These are phyloP conservation scores for Leptinotarsa peninsularis DNA, from an alignment of 2,888 invertebrate species.

Conservation along the genomic window DNA sequence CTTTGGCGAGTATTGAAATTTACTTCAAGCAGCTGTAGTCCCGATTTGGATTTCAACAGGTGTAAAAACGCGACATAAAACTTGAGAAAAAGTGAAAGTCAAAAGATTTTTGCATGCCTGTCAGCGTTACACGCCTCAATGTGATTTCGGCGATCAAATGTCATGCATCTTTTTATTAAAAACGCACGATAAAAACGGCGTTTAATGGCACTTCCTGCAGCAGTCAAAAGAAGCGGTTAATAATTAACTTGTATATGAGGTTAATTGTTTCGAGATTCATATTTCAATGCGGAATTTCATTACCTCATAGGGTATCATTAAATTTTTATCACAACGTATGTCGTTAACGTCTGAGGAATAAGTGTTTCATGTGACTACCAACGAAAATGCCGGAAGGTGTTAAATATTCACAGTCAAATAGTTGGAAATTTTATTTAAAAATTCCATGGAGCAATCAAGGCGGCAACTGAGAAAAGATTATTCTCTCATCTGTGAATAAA, in stretches of 20 bases:
- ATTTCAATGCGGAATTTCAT: constrained; percentile 39
- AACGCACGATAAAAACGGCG: constrained; percentile 11
- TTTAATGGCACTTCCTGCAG: constrained; percentile 31
- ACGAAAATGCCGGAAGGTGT: not conserved
- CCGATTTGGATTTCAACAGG: constrained; percentile 18
- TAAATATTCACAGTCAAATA: not conserved
- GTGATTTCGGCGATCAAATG: constrained; percentile 23
- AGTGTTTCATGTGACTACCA: constrained; percentile 1
- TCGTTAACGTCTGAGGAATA: constrained; percentile 24
- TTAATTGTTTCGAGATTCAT: constrained; percentile 43
- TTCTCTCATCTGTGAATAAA: too few species aligned
- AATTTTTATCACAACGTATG: constrained; percentile 34
- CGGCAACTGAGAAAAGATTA: too few species aligned
- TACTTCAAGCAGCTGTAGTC: constrained; percentile 15
- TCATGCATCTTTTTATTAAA: constrained; percentile 20
- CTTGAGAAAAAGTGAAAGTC: constrained; percentile 40
- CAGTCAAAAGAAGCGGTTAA: constrained; percentile 34
- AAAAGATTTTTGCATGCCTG: constrained; percentile 35
- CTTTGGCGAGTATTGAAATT: constrained; percentile 17
- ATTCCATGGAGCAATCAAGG: not conserved
- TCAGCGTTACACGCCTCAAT: constrained; percentile 31
- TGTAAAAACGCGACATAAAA: constrained; percentile 22
- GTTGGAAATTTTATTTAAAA: not conserved
- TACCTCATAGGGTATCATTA: constrained; percentile 40
- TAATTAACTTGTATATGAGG: constrained; percentile 41